Base-by-base conservation (phyloP, 2,113 vertebrate genomes). In the Tretioscincus oriximinensis region DNA sequence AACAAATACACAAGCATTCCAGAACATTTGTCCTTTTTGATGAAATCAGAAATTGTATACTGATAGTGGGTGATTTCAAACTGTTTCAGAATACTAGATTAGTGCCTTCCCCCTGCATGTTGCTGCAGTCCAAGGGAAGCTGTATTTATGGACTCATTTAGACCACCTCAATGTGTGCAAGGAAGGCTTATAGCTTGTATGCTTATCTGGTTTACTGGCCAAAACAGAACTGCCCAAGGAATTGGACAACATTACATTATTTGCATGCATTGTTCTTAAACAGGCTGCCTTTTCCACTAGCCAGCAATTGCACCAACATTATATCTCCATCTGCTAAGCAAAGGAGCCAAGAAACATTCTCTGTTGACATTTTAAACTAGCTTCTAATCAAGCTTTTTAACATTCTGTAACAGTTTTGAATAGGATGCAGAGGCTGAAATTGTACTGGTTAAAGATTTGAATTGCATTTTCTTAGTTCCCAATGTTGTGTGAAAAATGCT, bases 341-440 rank as follows among this genome's bases (percentile, higher is more conserved):
- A 16, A 54, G 20, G 35, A 74, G 47, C 71, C 71, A 81, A 81
- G 47, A 74, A 74, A 74, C 35, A 67, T 22, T 72, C n/a, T 26
- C 22, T 58, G 24, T 66, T 41, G 63, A 54, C 47, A 67, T 81
- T 61, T 74, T 81, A 74, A 67, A 58, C 29, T 74, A 29, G 18
- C 79, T 67, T 41, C 35, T 41, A 41, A 18, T 54, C 61, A 73
- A 47, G 47, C 76, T 77, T 68, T 58, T 58, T 58, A 31, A 31
- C n/a, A 35, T 78, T 68, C 64, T 31, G 47, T 68, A 35, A 78
- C 68, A 45, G 47, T 67, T 67, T 51, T 64, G 45, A 20, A 29
- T 28, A 54, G 49, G 47, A 47, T 29, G 26, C 41, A 45, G n/a
- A 68, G 21, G 11, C 47, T 78, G 64, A 78, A 47, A 68, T 21